Evolutionary conservation across 1,140 invertebrate species (phyloP), one percentile per base, ranked within the genome.

Genomic region (Eueides isabella): DNA sequence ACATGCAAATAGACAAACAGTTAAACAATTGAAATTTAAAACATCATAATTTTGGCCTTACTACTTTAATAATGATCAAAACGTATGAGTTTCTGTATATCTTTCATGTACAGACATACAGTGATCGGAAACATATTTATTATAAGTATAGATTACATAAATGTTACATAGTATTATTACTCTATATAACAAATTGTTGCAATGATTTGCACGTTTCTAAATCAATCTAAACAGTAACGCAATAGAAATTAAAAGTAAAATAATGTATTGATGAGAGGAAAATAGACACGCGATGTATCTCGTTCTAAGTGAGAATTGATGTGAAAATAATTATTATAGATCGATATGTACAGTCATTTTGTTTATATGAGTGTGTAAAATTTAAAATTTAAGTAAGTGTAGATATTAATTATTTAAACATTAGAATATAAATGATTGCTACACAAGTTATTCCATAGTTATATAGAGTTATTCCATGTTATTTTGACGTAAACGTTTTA

Each of bases 221-320:
- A 26, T 9, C 48, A 55, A 55, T 55, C 19, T 55, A 7, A 7
- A 12, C 7, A 14, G 19, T 55, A 55, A 23, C 44, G 12, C 9
- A 55, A 55, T 55, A 55, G 48, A 55, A 55, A 55, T 55, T 55
- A 55, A 55, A 55, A 55, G 48, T 55, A 55, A 55, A 26, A 9
- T 55, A 26, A 55, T 55, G 23, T 55, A 55, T 55, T 55, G 48
- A 55, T n/a, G 48, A 55, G 48, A 55, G 48, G 48, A 23, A 55
- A 55, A 55, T 26, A 11, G 48, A 55, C 48, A 55, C 48, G 48
- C 48, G 48, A 55, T 55, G 48, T 55, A n/a, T n/a, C n/a, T n/a
- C n/a, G n/a, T n/a, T n/a, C n/a, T n/a, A n/a, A n/a, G n/a, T n/a
- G n/a, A 55, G 48, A 55, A 55, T 6, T 55, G 26, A 55, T 55